These are phyloP conservation scores for Myotis findleyi DNA, from an alignment of 2,797 vertebrate genomes.

Conservation along the genomic window DNA sequence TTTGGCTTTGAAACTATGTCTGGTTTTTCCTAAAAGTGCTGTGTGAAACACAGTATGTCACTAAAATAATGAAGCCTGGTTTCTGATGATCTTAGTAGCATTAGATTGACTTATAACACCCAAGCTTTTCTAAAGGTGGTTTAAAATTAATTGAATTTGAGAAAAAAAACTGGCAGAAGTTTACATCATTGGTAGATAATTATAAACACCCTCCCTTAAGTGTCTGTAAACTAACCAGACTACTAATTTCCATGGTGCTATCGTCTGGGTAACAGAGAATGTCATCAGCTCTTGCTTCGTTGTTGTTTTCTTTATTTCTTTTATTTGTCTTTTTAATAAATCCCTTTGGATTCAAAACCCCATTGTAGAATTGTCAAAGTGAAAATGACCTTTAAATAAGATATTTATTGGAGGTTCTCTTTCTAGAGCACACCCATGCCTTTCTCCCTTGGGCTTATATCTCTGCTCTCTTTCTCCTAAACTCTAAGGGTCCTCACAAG, in stretches of 20 bases:
- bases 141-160: slow-evolving; percentile 57
- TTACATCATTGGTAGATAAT: slow-evolving; percentile 29
- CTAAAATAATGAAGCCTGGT: background rate
- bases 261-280: background rate
- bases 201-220: background rate
- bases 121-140: background rate
- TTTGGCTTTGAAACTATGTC: background rate
- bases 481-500: no score
- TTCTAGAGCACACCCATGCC: no score
- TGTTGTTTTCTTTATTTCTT: background rate
- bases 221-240: background rate
- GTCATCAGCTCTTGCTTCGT: background rate
- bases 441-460: no score
- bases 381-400: slow-evolving; percentile 32
- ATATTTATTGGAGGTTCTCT: background rate
- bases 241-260: background rate
- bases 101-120: background rate
- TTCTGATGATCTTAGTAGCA: slow-evolving; percentile 2
- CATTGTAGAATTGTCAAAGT: background rate
- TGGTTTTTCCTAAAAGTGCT: background rate
- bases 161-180: background rate
- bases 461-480: no score
- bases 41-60: background rate
- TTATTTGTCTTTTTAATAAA: background rate
- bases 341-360: background rate